Conservation (phyloP, 2,797 vertebrate genomes). For the Peromyscus eremicus region DNA sequence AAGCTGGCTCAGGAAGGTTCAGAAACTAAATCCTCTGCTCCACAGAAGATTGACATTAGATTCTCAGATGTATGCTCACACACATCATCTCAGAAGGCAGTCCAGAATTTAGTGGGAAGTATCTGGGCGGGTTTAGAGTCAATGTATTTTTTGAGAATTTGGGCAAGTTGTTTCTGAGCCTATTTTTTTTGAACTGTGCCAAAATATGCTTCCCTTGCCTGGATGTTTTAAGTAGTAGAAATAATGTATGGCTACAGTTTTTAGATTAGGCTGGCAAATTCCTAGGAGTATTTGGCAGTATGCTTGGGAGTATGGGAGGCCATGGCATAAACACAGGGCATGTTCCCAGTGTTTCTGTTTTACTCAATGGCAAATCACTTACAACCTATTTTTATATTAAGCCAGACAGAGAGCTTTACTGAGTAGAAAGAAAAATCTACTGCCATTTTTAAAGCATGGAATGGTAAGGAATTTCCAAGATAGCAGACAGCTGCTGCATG, state of each 20-base stretch:
- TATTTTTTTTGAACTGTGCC: constrained; percentile 61
- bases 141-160: constrained; percentile 51
- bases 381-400: constrained; percentile 78
- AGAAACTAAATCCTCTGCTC: neutral
- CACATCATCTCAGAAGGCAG: neutral
- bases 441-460: constrained; percentile 75
- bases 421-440: constrained; percentile 71
- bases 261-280: constrained; percentile 82
- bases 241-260: constrained; percentile 79
- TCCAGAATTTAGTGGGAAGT: neutral
- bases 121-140: neutral
- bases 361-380: constrained; percentile 76
- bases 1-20: neutral
- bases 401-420: constrained; percentile 73
- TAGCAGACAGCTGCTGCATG: constrained; percentile 23
- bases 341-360: constrained; percentile 81
- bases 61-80: neutral
- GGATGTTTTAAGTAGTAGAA: constrained; percentile 75
- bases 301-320: constrained; percentile 77
- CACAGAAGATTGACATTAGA: neutral
- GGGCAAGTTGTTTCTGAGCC: constrained; percentile 44
- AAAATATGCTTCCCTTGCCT: constrained; percentile 63
- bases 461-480: constrained; percentile 62
- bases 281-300: constrained; percentile 80
- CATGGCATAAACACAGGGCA: constrained; percentile 80